phyloP scores from a whole-genome alignment of 2,797 vertebrate species.

The Gadopsis bispinosus region DNA sequence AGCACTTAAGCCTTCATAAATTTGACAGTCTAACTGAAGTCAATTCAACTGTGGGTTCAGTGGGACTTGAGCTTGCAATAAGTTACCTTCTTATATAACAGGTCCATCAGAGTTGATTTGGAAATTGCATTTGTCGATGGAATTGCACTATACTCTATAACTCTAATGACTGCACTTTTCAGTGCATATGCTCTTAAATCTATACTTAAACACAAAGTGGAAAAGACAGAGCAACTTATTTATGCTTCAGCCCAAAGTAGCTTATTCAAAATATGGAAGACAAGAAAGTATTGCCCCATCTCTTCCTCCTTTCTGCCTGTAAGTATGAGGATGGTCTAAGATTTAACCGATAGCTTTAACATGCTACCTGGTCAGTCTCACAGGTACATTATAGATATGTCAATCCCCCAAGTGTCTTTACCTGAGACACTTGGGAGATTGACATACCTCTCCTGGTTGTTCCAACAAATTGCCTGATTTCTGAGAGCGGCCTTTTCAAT shows the following conservation, averaged over 20 bases:
- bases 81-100: not conserved
- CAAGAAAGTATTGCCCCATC: not conserved
- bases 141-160: not conserved
- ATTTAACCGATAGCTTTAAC: slow-evolving; percentile 27
- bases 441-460: not conserved
- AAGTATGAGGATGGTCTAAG: slow-evolving; percentile 18
- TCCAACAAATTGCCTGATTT: slow-evolving; percentile 20
- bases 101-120: not conserved
- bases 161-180: not conserved
- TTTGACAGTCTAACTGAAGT: slow-evolving; percentile 9
- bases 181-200: not conserved
- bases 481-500: slow-evolving; percentile 1
- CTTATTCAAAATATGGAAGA: not conserved
- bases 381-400: slow-evolving; percentile 13
- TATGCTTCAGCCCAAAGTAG: not conserved
- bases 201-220: not conserved
- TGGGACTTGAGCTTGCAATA: not conserved
- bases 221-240: not conserved
- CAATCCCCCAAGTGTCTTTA: slow-evolving; percentile 9
- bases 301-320: not conserved
- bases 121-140: not conserved
- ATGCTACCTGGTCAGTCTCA: slow-evolving; percentile 16
- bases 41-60: not conserved
- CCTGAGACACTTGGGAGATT: too few species aligned
- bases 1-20: slow-evolving; percentile 2